Base-by-base conservation (phyloP, 2,797 vertebrate genomes). In the Labroides dimidiatus region DNA sequence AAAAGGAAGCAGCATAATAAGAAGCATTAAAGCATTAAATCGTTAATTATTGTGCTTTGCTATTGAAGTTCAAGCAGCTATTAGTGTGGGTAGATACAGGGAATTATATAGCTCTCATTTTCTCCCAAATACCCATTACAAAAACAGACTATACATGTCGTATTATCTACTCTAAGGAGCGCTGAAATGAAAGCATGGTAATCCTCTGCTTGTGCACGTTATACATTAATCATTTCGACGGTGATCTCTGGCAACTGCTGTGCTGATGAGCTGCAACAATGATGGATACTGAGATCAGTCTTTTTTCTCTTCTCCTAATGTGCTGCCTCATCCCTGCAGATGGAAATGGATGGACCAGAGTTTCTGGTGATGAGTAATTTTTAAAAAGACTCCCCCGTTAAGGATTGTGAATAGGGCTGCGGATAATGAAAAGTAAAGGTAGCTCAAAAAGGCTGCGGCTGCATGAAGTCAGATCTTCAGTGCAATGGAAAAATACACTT, bases 221-320 rank as follows among this genome's bases (percentile, higher is more conserved):
- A 47, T 62, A 12, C 55, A 79, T 81, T 23, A 47, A 77, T 82
- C 56, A 80, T 64, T 67, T 37, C 30, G 56, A 39, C 21, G 49
- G 56, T 41, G 59, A 61, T 54, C 37, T 62, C 58, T 37, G 53
- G 66, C 72, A 58, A 73, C 61, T 13, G 81, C 69, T 44, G 42
- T 1, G 64, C 56, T 72, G 74, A 78, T 85, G 73, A 78, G 82
- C 69, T 69, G 69, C 54, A 80, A 69, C 39, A 19, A 71, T 84
- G 80, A 86, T 78, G 68, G 70, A 89, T 86, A 64, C 59, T 62
- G 41, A 67, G 56, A 68, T 70, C 59, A 59, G 71, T 69, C 63
- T 67, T 75, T n/a, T 23, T 58, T 39, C 59, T 37, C 64, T 49
- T 39, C 55, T 77, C 60, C 58, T 61, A 55, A 74, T 55, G 66